Percentiles rank a stretch among this genome's conserved stretches.
These are phyloP conservation scores for Mus caroli DNA, from an alignment of 2,797 vertebrate species.

Conservation along the genomic window DNA sequence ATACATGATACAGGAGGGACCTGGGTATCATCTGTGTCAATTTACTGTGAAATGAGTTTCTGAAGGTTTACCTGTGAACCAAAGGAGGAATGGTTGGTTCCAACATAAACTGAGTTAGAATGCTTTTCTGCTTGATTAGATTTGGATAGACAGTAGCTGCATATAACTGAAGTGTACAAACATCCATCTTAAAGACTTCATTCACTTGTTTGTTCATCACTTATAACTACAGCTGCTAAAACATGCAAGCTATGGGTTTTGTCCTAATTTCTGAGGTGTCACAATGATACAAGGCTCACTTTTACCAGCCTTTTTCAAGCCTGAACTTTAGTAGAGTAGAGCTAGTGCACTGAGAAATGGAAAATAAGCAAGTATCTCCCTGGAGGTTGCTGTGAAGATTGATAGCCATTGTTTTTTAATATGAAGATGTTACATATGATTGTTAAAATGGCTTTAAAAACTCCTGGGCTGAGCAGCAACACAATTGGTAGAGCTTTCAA, in stretches of 20 bases:
- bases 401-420: background rate
- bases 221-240: background rate
- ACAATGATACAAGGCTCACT: background rate
- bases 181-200: background rate
- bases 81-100: background rate
- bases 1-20: background rate
- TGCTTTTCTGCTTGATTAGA: background rate
- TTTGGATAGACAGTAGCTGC: background rate
- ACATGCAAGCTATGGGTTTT: background rate
- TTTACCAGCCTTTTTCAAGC: background rate
- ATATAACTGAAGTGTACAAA: background rate
- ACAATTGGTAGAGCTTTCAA: background rate
- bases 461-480: background rate
- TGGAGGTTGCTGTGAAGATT: background rate
- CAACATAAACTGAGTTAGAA: background rate
- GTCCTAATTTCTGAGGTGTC: background rate
- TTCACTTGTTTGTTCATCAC: background rate
- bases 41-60: background rate
- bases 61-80: background rate
- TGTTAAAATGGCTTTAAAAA: too few relatives aligned
- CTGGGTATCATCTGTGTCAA: background rate
- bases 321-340: background rate
- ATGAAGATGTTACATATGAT: background rate
- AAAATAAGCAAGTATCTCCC: background rate
- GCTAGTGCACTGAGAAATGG: background rate